These are phyloP conservation scores for Oceanodroma leucorhoa DNA, from an alignment of 2,797 vertebrate genomes.

Conservation along the genomic window DNA sequence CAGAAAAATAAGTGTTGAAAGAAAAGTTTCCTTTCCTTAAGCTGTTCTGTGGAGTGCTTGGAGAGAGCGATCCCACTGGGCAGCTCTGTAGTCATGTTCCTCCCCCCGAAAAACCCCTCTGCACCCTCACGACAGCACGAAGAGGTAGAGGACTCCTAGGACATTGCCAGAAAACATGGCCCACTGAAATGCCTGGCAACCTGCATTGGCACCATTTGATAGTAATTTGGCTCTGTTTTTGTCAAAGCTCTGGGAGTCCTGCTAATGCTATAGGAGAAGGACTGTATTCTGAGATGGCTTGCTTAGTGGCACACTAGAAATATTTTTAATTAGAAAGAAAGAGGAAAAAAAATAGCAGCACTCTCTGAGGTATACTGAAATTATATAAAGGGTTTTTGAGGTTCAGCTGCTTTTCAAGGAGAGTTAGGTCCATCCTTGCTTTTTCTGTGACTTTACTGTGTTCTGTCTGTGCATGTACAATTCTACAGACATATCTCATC, in stretches of 20 bases:
- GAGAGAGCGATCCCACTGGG: background rate
- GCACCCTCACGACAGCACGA: too few relatives aligned
- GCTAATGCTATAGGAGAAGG: background rate
- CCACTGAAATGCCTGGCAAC: background rate
- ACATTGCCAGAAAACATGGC: background rate
- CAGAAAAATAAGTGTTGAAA: background rate
- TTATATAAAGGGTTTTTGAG: background rate
- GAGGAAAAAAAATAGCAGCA: background rate
- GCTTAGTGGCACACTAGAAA: background rate
- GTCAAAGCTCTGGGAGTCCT: background rate
- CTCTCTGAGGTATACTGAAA: background rate
- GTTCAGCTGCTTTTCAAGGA: background rate
- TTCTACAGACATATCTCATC: background rate
- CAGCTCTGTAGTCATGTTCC: background rate
- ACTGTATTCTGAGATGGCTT: background rate
- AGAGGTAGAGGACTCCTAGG: background rate
- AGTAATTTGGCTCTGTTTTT: background rate
- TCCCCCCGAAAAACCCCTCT: background rate
- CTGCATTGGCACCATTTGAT: accelerated
- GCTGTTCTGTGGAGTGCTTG: background rate
- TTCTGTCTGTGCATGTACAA: background rate
- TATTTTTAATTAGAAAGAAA: background rate
- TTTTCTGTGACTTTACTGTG: background rate
- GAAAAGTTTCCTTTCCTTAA: background rate
- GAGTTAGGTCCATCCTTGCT: background rate